Evolutionary conservation across 2,888 invertebrate species (phyloP), one percentile per base, ranked within the genome.

Genomic region (Oscheius sp.): DNA sequence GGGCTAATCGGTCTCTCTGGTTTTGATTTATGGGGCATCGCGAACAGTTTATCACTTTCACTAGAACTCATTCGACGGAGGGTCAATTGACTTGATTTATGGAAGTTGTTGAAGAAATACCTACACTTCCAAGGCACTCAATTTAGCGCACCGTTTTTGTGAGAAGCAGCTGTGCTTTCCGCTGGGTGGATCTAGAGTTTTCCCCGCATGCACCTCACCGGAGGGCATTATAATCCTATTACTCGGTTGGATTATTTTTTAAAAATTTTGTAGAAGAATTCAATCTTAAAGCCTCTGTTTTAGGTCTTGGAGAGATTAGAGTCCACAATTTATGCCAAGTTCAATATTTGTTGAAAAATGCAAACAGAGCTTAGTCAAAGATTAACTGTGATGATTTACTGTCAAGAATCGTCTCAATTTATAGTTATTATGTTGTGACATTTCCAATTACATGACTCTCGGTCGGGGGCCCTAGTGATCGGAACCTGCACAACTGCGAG

Each of bases 111-210:
- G n/a, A n/a, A n/a, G 6, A 20, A 20, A 3, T 37, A 55, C 34
- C 55, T 55, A 55, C 55, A 55, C 55, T 55, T 55, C 55, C 17
- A 29, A 34, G 45, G 12, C 42, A 37, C 27, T 58, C 42, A 58
- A 3, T 53, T 33, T 10, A 17, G 5, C 27, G 6, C n/a, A n/a
- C 8, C 58, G 31, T 58, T 58, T 58, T 58, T 58, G 58, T 58
- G n/a, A 1, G n/a, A 10, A 20, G 25, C 58, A 45, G 58, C 58
- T 58, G 58, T 42, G 58, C 58, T 39, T 42, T 42, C 45, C 25
- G 45, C 12, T 27, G 42, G 23, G 25, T 39, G 42, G 34, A 33
- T 55, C 34, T n/a, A n/a, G n/a, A n/a, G n/a, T n/a, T n/a, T n/a
- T n/a, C n/a, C n/a, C 23, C 48, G 25, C 48, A 42, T 20, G 42